Evolutionary conservation across 2,113 vertebrate species (phyloP), one percentile per base, ranked within the genome.

Genomic region (Benitochromis conjunctus): DNA sequence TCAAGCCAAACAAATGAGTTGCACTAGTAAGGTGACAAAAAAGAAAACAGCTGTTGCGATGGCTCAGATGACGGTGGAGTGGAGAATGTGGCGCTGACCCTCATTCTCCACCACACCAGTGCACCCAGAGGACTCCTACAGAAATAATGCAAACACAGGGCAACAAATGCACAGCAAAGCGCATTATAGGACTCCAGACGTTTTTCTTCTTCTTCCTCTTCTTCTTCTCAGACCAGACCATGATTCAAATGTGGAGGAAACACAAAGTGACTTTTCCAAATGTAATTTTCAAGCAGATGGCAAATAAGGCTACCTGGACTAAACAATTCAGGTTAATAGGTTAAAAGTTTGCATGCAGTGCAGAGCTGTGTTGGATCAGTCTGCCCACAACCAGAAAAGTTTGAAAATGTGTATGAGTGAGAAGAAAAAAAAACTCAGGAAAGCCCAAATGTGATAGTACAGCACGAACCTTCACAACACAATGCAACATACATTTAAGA

Each of bases 31-130:
- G 46, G 81, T 90, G 88, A 83, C 87, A 83, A 53, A 80, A 85
- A 91, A 48, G 21, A 74, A 74, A 89, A 84, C 93, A 94, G 94
- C 91, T 95, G 94, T 91, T n/a, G 26, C 77, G 88, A 90, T 90
- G 82, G 78, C 80, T 93, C 91, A 86, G 69, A 94, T 87, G 83
- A 81, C 86, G 5, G n/a, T 64, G 51, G n/a, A 82, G 71, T n/a
- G 80, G 56, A 87, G 89, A 91, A 89, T 82, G 69, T 10, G 46
- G 55, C 79, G 81, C 80, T 90, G 89, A 93, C 94, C 89, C 89
- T 85, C 83, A 79, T 81, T 54, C 85, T 84, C 86, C 80, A 83
- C 62, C 84, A 74, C 85, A 89, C 77, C 79, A 80, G 53, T 24
- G 78, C 78, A 87, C 87, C 76, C 86, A 79, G 19, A 83, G 71